Evolutionary conservation across 2,797 vertebrate species (phyloP).

Genomic region (Leptoclinus maculatus): DNA sequence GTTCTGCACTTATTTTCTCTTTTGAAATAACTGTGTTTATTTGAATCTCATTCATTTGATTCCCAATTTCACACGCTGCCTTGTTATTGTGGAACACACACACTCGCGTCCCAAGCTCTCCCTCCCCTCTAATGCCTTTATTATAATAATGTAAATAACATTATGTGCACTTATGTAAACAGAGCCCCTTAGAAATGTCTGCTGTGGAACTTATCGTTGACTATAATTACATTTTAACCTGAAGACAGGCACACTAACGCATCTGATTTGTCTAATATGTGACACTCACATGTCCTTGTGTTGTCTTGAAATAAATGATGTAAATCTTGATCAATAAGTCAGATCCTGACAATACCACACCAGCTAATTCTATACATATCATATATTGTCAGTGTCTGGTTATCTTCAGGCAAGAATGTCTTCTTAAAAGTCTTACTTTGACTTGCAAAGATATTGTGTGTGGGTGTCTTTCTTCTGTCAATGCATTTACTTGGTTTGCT

Average conservation of each 20-base stretch:
- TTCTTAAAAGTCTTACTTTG: not conserved
- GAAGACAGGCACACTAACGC: slow-evolving; percentile 17
- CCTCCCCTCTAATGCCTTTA: slow-evolving; percentile 29
- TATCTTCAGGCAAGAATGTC: not conserved
- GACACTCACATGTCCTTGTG: not conserved
- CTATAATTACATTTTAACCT: slow-evolving; percentile 46
- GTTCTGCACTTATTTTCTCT: not conserved
- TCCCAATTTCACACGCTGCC: slow-evolving; percentile 4
- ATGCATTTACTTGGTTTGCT: not conserved
- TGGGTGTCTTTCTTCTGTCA: not conserved
- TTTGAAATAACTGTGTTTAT: slow-evolving; percentile 9
- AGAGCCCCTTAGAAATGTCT: slow-evolving; percentile 31
- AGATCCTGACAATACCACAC: not conserved
- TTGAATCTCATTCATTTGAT: slow-evolving; percentile 31
- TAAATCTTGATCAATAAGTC: not conserved
- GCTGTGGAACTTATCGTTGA: slow-evolving; percentile 35
- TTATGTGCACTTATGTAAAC: slow-evolving; percentile 60
- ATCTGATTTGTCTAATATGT: not conserved
- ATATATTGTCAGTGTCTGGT: not conserved
- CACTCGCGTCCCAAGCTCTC: not conserved
- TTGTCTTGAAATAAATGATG: slow-evolving; percentile 1
- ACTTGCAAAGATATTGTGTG: not conserved
- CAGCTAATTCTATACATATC: not conserved
- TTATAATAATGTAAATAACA: slow-evolving; percentile 56
- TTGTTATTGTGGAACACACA: slow-evolving; percentile 16